Evolutionary conservation across 2,113 vertebrate species (phyloP).

Genomic region (Charina bottae): DNA sequence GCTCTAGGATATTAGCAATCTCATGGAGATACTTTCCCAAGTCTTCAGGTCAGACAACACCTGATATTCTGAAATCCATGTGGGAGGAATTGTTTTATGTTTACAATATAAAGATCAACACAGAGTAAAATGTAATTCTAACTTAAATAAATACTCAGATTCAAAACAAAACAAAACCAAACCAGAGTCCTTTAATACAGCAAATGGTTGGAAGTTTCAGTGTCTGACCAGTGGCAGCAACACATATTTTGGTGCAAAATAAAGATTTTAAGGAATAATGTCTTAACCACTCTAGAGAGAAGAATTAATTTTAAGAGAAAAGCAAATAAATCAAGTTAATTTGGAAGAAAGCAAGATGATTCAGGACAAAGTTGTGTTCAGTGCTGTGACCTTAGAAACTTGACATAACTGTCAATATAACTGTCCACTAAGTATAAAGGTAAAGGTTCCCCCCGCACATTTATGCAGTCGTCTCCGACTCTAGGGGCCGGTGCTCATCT

Average conservation of each 20-base stretch:
- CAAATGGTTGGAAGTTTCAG: neutral
- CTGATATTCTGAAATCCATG: slow-evolving; percentile 23
- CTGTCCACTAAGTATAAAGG: neutral
- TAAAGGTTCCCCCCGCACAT: no score
- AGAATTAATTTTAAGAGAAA: neutral
- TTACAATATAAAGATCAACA: neutral
- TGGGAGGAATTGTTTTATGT: neutral
- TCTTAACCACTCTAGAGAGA: neutral
- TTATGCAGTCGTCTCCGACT: no score
- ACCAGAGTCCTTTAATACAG: neutral
- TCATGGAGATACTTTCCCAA: neutral
- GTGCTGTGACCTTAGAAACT: neutral
- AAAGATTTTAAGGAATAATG: neutral
- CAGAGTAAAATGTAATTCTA: neutral
- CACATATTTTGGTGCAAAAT: neutral
- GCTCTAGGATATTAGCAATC: neutral
- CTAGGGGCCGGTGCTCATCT: no score
- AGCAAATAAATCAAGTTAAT: neutral
- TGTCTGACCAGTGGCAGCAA: neutral
- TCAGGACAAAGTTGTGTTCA: neutral
- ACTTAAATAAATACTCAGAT: neutral
- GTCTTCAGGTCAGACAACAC: neutral
- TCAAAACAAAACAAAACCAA: neutral
- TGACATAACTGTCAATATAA: neutral
- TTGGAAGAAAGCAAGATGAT: neutral